phyloP scores from a whole-genome alignment of 2,888 invertebrate species.

The Stegana nigrithorax region DNA sequence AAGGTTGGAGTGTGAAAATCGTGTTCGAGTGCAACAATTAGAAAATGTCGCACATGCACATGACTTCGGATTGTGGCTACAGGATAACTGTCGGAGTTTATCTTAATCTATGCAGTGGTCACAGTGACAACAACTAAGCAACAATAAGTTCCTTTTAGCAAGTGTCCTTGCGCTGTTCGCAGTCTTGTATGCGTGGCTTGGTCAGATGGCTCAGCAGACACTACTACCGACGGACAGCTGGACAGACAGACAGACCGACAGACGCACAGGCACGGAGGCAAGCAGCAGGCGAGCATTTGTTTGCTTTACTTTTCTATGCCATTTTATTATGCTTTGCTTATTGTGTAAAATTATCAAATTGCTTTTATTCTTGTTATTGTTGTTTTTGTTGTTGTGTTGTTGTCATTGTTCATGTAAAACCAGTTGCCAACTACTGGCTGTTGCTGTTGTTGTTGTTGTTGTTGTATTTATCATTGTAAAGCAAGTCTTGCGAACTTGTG shows the following conservation, averaged over 20 bases:
- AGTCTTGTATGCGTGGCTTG: not conserved
- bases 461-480: too few species aligned
- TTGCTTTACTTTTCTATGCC: too few species aligned
- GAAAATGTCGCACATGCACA: not conserved
- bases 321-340: not conserved
- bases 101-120: not conserved
- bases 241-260: too few species aligned
- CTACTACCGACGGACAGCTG: not conserved
- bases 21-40: not conserved
- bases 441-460: too few species aligned
- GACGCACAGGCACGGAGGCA: too few species aligned
- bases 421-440: constrained; percentile 5
- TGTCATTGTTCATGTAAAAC: not conserved
- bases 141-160: not conserved
- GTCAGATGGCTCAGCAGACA: not conserved
- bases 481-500: constrained; percentile 1
- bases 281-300: too few species aligned
- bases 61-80: not conserved
- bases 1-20: too few species aligned
- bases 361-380: not conserved
- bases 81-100: not conserved
- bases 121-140: not conserved
- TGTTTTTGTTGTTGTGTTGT: not conserved
- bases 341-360: not conserved
- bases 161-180: not conserved